Evolutionary conservation across 1,140 invertebrate species (phyloP).

Genomic region (Agrypnia vestita): DNA sequence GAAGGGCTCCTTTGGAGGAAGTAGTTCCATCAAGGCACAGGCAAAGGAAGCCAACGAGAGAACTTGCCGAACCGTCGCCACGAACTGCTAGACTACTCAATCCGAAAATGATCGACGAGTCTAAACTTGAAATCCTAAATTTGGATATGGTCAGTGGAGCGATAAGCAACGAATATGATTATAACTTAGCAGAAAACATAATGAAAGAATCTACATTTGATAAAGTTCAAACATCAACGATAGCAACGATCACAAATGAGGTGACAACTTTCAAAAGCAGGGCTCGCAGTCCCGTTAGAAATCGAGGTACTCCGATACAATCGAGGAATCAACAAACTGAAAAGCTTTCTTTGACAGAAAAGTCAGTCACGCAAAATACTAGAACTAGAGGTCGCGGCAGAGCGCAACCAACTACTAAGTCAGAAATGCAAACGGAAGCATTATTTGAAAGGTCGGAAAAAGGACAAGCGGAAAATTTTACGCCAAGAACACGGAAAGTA

Average conservation of each 20-base stretch:
- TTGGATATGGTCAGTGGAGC: constrained; percentile 57
- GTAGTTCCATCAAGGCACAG: constrained; percentile 27
- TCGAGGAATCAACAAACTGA: constrained; percentile 15
- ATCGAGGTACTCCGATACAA: background rate
- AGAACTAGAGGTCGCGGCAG: constrained; percentile 44
- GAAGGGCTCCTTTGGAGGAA: constrained; percentile 6
- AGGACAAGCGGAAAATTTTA: constrained; percentile 42
- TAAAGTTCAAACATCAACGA: constrained; percentile 3
- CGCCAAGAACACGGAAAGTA: constrained; percentile 13
- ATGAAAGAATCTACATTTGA: constrained; percentile 38
- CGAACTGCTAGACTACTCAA: constrained; percentile 1
- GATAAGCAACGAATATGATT: constrained; percentile 34
- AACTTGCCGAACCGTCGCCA: background rate
- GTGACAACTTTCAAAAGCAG: constrained; percentile 21
- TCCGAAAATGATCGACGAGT: constrained; percentile 52
- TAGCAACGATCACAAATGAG: constrained; percentile 3
- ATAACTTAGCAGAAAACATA: constrained; percentile 31
- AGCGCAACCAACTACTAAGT: constrained; percentile 29
- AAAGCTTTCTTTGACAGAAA: constrained; percentile 1
- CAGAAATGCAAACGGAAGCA: constrained; percentile 50
- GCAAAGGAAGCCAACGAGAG: constrained; percentile 23
- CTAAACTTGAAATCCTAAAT: constrained; percentile 59
- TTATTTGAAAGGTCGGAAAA: constrained; percentile 52
- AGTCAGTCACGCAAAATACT: constrained; percentile 7
- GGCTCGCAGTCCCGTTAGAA: constrained; percentile 18